A percentile compares a stretch with the other conserved stretches of the same genome.
Conservation (phyloP, 2,888 invertebrate genomes). For the Eristalinus aeneus region DNA sequence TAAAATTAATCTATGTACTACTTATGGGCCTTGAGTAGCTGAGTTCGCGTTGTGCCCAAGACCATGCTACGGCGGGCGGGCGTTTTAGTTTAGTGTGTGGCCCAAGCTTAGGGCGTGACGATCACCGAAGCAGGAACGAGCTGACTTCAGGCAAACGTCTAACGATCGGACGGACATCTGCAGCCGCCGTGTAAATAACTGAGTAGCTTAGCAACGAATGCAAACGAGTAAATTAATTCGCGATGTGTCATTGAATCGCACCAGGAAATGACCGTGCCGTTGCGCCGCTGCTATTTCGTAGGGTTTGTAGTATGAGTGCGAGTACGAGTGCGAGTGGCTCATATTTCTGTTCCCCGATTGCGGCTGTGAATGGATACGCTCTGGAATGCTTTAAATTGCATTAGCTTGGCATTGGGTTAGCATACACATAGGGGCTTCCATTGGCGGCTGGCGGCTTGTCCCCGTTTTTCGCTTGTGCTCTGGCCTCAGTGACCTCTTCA, state of each 20-base stretch:
- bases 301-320: conserved; percentile 7
- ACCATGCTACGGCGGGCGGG: conserved; percentile 12
- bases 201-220: background rate
- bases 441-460: conserved; percentile 47
- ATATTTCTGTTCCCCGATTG: background rate
- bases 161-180: conserved; percentile 36
- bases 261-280: conserved; percentile 56
- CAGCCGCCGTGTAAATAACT: background rate
- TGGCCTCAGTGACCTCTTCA: conserved; percentile 67
- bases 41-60: background rate
- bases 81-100: conserved; percentile 28
- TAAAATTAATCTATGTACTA: background rate
- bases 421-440: conserved; percentile 46
- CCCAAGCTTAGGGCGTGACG: conserved; percentile 30
- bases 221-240: conserved; percentile 43
- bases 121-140: conserved; percentile 20
- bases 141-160: background rate
- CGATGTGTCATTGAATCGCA: conserved; percentile 49
- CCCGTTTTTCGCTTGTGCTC: conserved; percentile 52
- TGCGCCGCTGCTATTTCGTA: background rate
- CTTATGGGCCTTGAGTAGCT: background rate
- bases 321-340: background rate
- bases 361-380: conserved; percentile 8
- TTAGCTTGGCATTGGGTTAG: conserved; percentile 58
- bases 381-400: conserved; percentile 60